A percentile compares a stretch with the other conserved stretches of the same genome.
Evolutionary conservation across 2,113 vertebrate species (phyloP).

Genomic region (Caracal caracal): DNA sequence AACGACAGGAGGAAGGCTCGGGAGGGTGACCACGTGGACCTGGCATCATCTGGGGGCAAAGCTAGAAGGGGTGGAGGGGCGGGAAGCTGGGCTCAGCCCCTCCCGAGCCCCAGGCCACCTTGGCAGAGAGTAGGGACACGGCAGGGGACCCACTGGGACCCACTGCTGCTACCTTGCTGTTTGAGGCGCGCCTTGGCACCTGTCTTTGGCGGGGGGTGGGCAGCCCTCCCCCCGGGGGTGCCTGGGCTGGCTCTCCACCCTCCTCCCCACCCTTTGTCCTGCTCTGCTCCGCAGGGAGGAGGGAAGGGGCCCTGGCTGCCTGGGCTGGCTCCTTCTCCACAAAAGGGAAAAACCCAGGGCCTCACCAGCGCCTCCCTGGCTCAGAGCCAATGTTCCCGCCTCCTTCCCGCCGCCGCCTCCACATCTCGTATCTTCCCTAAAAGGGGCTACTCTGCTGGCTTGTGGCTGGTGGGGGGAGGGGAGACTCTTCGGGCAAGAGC

Average conservation of each 20-base stretch:
- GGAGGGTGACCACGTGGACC: background rate
- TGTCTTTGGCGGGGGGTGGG: background rate
- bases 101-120: background rate
- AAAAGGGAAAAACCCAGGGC: conserved; percentile 73
- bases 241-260: background rate
- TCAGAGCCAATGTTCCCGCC: background rate
- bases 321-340: conserved; percentile 50
- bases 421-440: conserved; percentile 64
- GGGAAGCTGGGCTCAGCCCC: too few species aligned
- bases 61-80: background rate
- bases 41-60: background rate
- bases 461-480: background rate
- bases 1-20: fast-evolving
- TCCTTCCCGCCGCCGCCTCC: conserved; percentile 22
- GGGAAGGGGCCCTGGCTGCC: background rate
- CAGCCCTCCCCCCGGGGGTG: background rate
- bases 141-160: background rate
- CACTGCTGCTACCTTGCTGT: fast-evolving
- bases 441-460: conserved; percentile 33
- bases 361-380: conserved; percentile 36
- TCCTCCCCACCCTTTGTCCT: background rate
- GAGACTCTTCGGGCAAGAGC: background rate
- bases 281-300: background rate
- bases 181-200: fast-evolving
- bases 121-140: background rate